These are phyloP conservation scores for Halichondria panicea DNA, from an alignment of 37 sponge, comb jelly and placozoan species.

Conservation along the genomic window DNA sequence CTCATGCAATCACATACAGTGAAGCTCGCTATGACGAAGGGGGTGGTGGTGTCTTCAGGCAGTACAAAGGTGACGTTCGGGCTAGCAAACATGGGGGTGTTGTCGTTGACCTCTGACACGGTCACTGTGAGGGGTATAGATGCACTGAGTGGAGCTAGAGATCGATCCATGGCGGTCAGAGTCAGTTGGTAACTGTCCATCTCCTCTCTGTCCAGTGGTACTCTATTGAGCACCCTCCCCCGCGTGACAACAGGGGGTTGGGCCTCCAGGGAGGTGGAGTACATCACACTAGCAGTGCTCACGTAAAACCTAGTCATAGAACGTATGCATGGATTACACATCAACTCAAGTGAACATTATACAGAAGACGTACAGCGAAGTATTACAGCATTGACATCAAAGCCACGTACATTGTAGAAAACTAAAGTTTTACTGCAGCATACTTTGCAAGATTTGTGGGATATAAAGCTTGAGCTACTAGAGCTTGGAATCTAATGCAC, in stretches of 20 bases:
- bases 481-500: too few relatives aligned
- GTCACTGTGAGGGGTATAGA: conserved; percentile 18
- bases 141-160: conserved; percentile 1
- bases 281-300: background rate
- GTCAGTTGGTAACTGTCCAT: conserved; percentile 17
- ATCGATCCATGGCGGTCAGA: conserved; percentile 7
- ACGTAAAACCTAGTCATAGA: conserved; percentile 22
- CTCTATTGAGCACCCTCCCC: background rate
- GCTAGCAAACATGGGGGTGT: conserved; percentile 21
- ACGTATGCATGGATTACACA: too few relatives aligned
- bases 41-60: conserved; percentile 6
- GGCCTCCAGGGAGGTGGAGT: background rate
- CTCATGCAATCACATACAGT: too few relatives aligned
- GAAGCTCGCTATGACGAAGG: background rate
- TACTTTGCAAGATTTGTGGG: background rate
- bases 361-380: too few relatives aligned
- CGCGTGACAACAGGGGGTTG: conserved; percentile 30
- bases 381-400: too few relatives aligned
- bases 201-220: conserved; percentile 34
- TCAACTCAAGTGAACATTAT: too few relatives aligned
- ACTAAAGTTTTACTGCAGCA: background rate
- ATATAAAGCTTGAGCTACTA: background rate
- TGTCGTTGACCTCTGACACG: conserved; percentile 37
- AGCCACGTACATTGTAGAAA: background rate
- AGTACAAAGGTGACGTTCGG: conserved; percentile 1